Evolutionary conservation across 2,888 invertebrate species (phyloP), one percentile per base, ranked within the genome.

Genomic region (Drosophila prolongata): DNA sequence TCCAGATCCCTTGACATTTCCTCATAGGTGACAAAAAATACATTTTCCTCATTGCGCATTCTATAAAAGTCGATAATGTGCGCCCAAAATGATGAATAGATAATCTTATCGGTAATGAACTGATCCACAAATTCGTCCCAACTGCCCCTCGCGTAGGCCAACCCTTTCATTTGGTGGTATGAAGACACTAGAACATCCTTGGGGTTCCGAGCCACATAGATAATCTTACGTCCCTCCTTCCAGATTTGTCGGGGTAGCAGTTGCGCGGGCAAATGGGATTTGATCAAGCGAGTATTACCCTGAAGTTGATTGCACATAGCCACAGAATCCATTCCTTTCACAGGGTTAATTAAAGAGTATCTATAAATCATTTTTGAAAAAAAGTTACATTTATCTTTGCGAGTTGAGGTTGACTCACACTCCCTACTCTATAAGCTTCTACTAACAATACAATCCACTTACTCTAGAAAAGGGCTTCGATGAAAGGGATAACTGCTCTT

Each of bases 141-240:
- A 82, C 94, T 94, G 0, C 59, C 70, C 27, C 95, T 94, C 9
- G 89, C 86, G 72, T 94, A 94, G 79, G 94, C 94, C 0, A 95
- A 94, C 52, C 93, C 93, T 70, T 94, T 94, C 0, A 94, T 90
- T 68, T 94, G 93, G 90, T 96, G 95, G 85, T 95, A 97, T 90
- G 94, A 96, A 0, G 97, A 97, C 0, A 97, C 95, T 0, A 94
- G 95, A 0, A 96, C 95, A 90, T 97, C 97, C 90, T 96, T 95
- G 0, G 97, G 96, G 91, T 97, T 96, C 73, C 97, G 93, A 0
- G 96, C 96, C 0, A 97, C 95, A 86, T 97, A 97, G 47, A 97
- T 94, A 35, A 96, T 93, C 94, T 95, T 53, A 0, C 64, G 44
- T 6, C 79, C 78, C 1, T 77, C 56, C 1, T 55, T 59, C 86